These are phyloP conservation scores for Epinephelus cyanopodus DNA, from an alignment of 2,113 vertebrate genomes.

Conservation along the genomic window DNA sequence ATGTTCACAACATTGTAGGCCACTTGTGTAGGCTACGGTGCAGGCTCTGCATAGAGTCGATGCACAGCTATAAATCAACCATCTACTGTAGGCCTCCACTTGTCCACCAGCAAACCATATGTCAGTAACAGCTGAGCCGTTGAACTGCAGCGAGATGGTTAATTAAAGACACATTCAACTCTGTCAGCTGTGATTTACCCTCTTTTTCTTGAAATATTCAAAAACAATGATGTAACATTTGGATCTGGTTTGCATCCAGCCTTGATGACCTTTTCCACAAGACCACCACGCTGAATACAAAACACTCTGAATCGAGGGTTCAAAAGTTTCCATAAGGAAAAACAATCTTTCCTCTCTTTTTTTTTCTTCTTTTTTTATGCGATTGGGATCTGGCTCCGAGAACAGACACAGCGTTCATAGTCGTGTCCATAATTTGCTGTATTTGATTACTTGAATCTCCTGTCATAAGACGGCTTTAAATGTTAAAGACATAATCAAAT, in stretches of 20 bases:
- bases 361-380: constrained; percentile 2
- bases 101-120: background rate
- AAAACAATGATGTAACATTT: constrained; percentile 61
- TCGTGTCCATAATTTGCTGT: constrained; percentile 45
- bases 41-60: no score
- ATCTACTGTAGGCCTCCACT: constrained; percentile 1
- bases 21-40: no score
- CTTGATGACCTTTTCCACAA: constrained; percentile 62
- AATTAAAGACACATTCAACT: constrained; percentile 36
- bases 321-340: constrained; percentile 66
- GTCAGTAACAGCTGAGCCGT: constrained; percentile 20
- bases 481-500: constrained; percentile 54
- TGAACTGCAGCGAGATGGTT: constrained; percentile 9
- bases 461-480: constrained; percentile 62
- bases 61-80: no score
- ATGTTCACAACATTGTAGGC: no score
- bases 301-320: constrained; percentile 35
- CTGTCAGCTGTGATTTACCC: constrained; percentile 40
- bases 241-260: constrained; percentile 48
- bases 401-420: constrained; percentile 46
- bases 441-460: constrained; percentile 60
- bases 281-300: constrained; percentile 41
- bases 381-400: constrained; percentile 39
- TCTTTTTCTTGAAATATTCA: constrained; percentile 26
- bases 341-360: constrained; percentile 33